Base-by-base conservation (phyloP, 2,113 vertebrate genomes). In the Mustela nigripes region DNA sequence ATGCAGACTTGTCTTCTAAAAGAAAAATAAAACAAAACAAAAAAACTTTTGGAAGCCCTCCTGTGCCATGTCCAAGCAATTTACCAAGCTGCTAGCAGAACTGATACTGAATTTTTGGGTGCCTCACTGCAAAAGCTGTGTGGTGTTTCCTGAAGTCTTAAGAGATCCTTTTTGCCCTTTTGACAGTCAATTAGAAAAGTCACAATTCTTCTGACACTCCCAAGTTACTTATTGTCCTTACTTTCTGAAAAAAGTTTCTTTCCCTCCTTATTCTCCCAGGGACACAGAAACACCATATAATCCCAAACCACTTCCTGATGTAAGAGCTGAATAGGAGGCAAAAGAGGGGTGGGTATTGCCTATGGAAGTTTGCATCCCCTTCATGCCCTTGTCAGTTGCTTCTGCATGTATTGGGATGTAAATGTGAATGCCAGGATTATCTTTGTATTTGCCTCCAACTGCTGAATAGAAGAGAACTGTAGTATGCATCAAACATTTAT, bases 101-200 rank as follows among this genome's bases (percentile, higher is more conserved):
- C 1, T 36, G 36, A 33, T 36, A 28, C 28, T 76, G 62, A 86
- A 42, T 65, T 94, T 86, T 31, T 22, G 71, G n/a, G 26, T 5
- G 2, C 62, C 12, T 78, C n/a, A 63, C 31, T 95, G 28, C 7
- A 80, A 36, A 83, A 33, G 11, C 7, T 74, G 3, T 36, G 5
- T 85, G 19, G 36, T 76, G 16, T 60, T 79, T 3, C 78, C 10
- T 48, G 33, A 22, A 73, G 7, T 19, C 39, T 11, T 45, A 63
- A 91, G 39, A 56, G 3, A 26, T 81, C 8, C 5, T 53, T 95
- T 83, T 71, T 78, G 11, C n/a, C 33, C 12, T 73, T 11, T 24
- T 69, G 58, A 91, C 9, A 53, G 19, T 76, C 42, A 91, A 91
- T 91, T 85, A 50, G 24, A 97, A 81, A 16, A 22, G 39, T 81